A percentile compares a stretch with the other conserved stretches of the same genome.
phyloP scores from a whole-genome alignment of 2,888 invertebrate species.

The Chorisops tibialis region DNA sequence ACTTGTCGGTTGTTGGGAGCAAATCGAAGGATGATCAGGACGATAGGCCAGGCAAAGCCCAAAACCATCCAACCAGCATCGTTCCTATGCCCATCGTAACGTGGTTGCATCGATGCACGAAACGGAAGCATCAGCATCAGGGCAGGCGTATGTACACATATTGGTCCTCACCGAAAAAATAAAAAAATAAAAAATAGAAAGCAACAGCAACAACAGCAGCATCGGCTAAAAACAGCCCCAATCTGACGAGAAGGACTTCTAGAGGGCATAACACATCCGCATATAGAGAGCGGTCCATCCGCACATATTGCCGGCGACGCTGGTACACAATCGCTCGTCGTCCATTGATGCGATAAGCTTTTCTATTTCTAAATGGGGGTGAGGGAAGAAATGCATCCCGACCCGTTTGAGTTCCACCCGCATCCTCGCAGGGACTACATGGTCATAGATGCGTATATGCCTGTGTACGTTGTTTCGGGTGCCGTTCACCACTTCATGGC shows the following conservation, averaged over 20 bases:
- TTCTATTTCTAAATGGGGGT: slow-evolving; percentile 17
- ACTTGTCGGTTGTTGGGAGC: slow-evolving; percentile 14
- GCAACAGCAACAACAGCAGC: slow-evolving; percentile 17
- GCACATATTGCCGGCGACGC: slow-evolving; percentile 18
- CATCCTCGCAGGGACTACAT: too few relatives aligned
- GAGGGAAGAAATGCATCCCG: slow-evolving; percentile 15
- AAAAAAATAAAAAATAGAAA: slow-evolving; percentile 19
- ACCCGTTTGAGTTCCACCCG: background rate
- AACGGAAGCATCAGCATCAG: slow-evolving; percentile 8
- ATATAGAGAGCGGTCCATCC: slow-evolving; percentile 17
- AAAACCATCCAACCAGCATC: slow-evolving; percentile 15
- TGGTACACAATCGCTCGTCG: slow-evolving; percentile 27
- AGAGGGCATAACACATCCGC: slow-evolving; percentile 18
- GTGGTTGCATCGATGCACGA: slow-evolving; percentile 24
- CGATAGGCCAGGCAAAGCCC: slow-evolving; percentile 20
- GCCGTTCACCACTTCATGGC: too few relatives aligned
- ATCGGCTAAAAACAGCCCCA: slow-evolving; percentile 4
- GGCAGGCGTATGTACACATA: slow-evolving; percentile 24
- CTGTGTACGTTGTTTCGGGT: too few relatives aligned
- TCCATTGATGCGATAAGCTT: slow-evolving; percentile 33
- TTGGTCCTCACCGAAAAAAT: slow-evolving; percentile 8
- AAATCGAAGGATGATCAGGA: slow-evolving; percentile 23
- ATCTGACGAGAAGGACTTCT: slow-evolving; percentile 19
- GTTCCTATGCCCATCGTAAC: slow-evolving; percentile 1
- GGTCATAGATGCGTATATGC: too few relatives aligned